phyloP scores from a whole-genome alignment of 2,888 invertebrate genomes.

The Prosopocoilus inquinatus region DNA sequence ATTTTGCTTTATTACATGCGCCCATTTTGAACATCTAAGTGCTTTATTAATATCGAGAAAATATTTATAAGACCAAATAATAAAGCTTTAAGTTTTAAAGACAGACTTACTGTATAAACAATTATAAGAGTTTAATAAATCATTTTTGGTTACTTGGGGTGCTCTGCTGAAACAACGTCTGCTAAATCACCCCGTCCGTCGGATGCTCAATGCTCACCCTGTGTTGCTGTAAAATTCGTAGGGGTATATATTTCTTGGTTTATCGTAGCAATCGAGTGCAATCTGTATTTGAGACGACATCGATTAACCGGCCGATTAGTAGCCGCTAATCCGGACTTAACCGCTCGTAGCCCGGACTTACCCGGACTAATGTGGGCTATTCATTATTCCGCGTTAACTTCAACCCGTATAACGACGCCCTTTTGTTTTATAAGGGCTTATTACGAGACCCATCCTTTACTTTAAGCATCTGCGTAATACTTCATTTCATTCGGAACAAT shows the following conservation, averaged over 20 bases:
- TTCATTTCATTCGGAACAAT: background rate
- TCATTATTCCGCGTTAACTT: constrained; percentile 34
- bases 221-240: background rate
- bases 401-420: constrained; percentile 28
- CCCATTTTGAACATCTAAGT: no score
- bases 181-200: no score
- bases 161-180: no score
- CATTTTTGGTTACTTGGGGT: no score
- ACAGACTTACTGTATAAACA: no score
- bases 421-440: constrained; percentile 30
- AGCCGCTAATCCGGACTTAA: constrained; percentile 37
- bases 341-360: constrained; percentile 36
- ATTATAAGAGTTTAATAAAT: no score
- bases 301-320: constrained; percentile 43
- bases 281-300: constrained; percentile 32
- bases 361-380: constrained; percentile 39
- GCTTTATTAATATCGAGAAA: no score
- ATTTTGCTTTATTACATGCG: no score
- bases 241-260: background rate
- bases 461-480: constrained; percentile 11
- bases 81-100: no score
- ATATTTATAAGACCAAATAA: no score
- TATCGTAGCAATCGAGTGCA: constrained; percentile 16
- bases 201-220: no score
- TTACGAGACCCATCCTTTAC: constrained; percentile 20